Base-by-base conservation (phyloP, 2,797 vertebrate species). In the Setipinna tenuifilis region DNA sequence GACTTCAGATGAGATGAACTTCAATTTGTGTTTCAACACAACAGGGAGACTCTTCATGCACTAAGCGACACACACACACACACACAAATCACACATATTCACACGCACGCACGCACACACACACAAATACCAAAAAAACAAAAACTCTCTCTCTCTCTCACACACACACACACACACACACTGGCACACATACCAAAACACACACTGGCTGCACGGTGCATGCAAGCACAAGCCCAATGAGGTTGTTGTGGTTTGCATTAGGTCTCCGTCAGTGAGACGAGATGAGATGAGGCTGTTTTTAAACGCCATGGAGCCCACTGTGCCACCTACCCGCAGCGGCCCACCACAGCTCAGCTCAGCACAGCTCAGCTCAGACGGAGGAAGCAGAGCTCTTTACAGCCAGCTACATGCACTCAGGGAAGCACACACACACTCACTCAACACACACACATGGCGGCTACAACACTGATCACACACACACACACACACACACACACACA, bases 11-110 rank as follows among this genome's bases (percentile, higher is more conserved):
- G 82, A 87, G 87, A 90, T 86, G 87, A 83, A 90, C 89, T 90
- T 85, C 82, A 85, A 85, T 86, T 86, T 87, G 85, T 85, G 82
- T 82, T 82, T 83, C 86, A 86, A 85, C 82, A 90, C 80, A 59
- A 88, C 84, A 88, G 83, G 35, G 35, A 87, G 86, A 93, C 93
- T 94, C 92, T 93, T 94, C 95, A 95, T 95, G 95, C 95, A 95
- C 94, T 95, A 93, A 94, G 94, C 93, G 88, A 88, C 83, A 88
- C 83, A 50, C 80, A 81, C 75, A 80, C 75, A 80, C 75, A 80
- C 31, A 35, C 81, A 82, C 86, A 21, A 82, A 84, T n/a, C 82
- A 48, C 82, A n/a, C 85, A 81, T 50, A 6, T 50, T 6, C 58
- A 59, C 58, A 59, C 58, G 21, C 68, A 75, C 16, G 6, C 23